Evolutionary conservation across 2,113 vertebrate genomes (phyloP).

Genomic region (Cercopithecus mona): DNA sequence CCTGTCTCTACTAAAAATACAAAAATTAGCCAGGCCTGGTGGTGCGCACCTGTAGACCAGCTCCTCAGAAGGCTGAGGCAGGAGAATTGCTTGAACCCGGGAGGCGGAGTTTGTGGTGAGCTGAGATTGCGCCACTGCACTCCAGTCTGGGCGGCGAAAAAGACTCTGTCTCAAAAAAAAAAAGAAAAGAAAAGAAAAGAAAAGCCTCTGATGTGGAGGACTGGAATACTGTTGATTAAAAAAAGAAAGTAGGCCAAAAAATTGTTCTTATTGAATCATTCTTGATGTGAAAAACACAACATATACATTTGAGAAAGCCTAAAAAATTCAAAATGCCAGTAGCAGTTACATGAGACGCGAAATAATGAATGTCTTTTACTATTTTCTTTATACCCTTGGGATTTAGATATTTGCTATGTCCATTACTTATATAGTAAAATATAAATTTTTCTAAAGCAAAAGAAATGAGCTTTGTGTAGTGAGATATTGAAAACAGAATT

Average conservation of each 20-base stretch:
- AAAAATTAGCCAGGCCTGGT: no score
- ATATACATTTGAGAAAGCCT: not conserved
- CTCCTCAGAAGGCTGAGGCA: no score
- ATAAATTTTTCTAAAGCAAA: not conserved
- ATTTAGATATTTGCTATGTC: not conserved
- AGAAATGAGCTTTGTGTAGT: not conserved
- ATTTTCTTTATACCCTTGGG: not conserved
- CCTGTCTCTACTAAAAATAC: no score
- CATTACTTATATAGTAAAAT: constrained; percentile 9
- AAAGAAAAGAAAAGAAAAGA: not conserved
- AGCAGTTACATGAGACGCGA: not conserved
- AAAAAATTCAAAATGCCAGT: not conserved
- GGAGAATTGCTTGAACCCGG: no score
- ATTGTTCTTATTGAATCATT: not conserved
- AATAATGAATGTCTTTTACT: not conserved
- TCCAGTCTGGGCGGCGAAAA: no score
- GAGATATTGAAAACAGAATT: constrained; percentile 2
- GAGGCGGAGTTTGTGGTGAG: no score
- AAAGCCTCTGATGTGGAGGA: not conserved
- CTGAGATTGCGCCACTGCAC: no score
- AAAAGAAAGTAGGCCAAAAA: not conserved
- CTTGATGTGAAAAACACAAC: not conserved
- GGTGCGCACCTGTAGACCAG: no score
- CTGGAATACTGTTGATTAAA: not conserved
- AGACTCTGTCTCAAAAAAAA: no score